A percentile compares a stretch with the other conserved stretches of the same genome.
Conservation (phyloP, 2,888 invertebrate genomes). For the Vesta saturnalis region DNA sequence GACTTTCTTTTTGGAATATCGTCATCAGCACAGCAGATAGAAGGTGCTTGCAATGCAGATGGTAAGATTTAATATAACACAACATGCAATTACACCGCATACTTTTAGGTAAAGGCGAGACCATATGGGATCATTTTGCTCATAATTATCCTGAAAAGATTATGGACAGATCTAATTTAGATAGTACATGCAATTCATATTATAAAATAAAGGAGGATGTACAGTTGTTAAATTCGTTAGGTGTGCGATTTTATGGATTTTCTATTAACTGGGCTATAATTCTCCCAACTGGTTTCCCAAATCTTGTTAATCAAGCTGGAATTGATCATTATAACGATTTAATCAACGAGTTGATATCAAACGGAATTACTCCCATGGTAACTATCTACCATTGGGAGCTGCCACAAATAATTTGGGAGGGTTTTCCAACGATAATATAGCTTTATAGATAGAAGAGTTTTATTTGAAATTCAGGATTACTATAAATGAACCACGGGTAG, state of each 20-base stretch:
- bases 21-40: conserved; percentile 64
- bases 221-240: conserved; percentile 65
- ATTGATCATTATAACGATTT: conserved; percentile 79
- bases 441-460: conserved; percentile 65
- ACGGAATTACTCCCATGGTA: conserved; percentile 65
- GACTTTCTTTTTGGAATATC: conserved; percentile 53
- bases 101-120: conserved; percentile 60
- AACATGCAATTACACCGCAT: not conserved
- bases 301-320: conserved; percentile 73
- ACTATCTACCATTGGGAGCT: conserved; percentile 57
- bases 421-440: conserved; percentile 69
- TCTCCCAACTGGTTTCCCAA: conserved; percentile 70
- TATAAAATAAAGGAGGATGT: conserved; percentile 72
- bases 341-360: conserved; percentile 71
- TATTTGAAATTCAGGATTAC: conserved; percentile 42
- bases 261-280: conserved; percentile 74
- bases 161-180: conserved; percentile 64
- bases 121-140: conserved; percentile 64
- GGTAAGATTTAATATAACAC: conserved; percentile 50
- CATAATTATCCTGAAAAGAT: conserved; percentile 65
- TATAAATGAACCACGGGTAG: conserved; percentile 42
- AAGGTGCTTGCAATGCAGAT: conserved; percentile 65
- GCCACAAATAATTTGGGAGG: conserved; percentile 63
- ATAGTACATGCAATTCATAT: conserved; percentile 74
- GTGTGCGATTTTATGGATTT: conserved; percentile 68